Conservation (phyloP, 2,888 invertebrate genomes). For the Pachydiplax longipennis region DNA sequence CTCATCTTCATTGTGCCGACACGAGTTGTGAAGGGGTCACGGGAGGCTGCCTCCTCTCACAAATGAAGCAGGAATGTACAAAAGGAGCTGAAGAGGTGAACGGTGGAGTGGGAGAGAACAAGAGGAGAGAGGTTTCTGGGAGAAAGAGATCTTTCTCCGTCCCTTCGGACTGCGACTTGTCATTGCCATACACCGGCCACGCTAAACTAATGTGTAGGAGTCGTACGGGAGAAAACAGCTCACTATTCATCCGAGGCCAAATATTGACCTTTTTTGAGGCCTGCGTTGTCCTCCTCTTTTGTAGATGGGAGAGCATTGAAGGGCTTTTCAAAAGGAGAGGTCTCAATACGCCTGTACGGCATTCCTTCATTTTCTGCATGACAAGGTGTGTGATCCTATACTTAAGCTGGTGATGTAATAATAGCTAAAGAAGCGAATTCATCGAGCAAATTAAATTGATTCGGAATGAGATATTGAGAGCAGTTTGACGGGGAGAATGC, state of each 20-base stretch:
- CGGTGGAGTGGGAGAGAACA: not conserved
- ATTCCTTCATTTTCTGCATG: not conserved
- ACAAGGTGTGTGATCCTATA: too few relatives aligned
- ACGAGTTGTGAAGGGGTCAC: conserved; percentile 35
- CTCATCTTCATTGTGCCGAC: conserved; percentile 43
- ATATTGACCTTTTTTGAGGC: conserved; percentile 34
- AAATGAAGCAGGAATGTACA: conserved; percentile 26
- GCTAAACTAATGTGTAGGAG: conserved; percentile 35
- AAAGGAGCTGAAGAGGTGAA: not conserved
- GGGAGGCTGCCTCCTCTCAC: conserved; percentile 15
- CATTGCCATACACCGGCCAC: conserved; percentile 12
- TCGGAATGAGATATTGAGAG: too few relatives aligned
- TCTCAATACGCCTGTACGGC: not conserved
- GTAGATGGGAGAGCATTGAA: conserved; percentile 21
- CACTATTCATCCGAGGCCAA: conserved; percentile 35
- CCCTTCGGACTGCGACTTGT: conserved; percentile 29
- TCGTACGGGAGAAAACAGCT: conserved; percentile 33
- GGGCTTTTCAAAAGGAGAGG: not conserved
- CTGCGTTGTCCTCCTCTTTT: not conserved
- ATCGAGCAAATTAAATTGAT: not conserved
- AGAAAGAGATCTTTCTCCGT: not conserved
- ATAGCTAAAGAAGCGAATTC: not conserved
- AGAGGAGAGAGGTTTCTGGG: not conserved
- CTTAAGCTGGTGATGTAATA: too few relatives aligned
- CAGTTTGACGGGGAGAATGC: too few relatives aligned